Evolutionary conservation across 2,797 vertebrate species (phyloP), one percentile per base, ranked within the genome.

Genomic region (Sphenopsis melanotis): DNA sequence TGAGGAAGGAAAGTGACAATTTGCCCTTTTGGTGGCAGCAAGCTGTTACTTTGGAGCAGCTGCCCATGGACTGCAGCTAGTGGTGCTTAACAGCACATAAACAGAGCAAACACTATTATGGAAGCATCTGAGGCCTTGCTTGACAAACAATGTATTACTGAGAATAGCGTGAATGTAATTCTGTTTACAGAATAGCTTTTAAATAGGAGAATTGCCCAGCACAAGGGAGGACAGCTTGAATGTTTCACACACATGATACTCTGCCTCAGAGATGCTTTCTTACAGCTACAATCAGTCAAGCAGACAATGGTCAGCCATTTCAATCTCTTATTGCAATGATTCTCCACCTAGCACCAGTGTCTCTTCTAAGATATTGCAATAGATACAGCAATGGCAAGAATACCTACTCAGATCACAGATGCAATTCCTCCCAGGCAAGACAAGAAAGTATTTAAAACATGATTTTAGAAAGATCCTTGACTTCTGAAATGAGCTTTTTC

Each of bases 341-440:
- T 93, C 72, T 95, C 82, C 61, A 89, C 70, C 89, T 85, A 95
- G 82, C 65, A 39, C 41, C 71, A 72, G 77, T 71, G 82, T 81
- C 55, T 95, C 71, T 61, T 72, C 82, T 87, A 75, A 81, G 69
- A 59, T 71, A 89, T 37, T 68, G 84, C 85, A 94, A 81, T n/a
- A 94, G 85, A 81, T 77, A 77, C 39, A 92, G 92, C 79, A 85
- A 68, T 18, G 71, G 77, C 75, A 63, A 91, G 42, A 71, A 87
- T 91, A 95, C 89, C 95, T 95, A 83, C 93, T 91, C 72, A 21
- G 88, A 77, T 84, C 90, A 83, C 46, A 71, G 95, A 59, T 71
- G 84, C 46, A 93, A 94, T 87, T 95, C 93, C 94, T 96, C 78
- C 84, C 95, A 89, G 93, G 92, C 78, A 87, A 87, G 90, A 78